Base-by-base conservation (phyloP, 2,888 invertebrate genomes). In the Muschampia plurimacula region DNA sequence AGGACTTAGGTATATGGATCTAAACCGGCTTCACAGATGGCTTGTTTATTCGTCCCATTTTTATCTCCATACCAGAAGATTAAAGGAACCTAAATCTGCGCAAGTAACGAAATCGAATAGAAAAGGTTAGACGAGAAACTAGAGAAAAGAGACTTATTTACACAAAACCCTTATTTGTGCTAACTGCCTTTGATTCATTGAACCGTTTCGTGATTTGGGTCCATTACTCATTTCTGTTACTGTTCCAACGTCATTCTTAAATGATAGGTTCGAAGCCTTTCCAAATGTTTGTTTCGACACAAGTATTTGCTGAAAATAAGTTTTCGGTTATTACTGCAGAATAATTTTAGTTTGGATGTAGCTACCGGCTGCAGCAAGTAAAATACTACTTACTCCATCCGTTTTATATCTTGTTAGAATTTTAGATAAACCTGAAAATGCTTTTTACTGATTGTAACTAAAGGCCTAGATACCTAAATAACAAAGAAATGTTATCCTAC, bases 151-250 rank as follows among this genome's bases (percentile, higher is more conserved):
- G 32, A 59, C 13, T 10, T 59, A 59, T 57, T 57, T 57, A 32
- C 57, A 8, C 52, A 15, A 57, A 32, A 22, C 32, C 32, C 57
- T 22, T 57, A 32, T 57, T 57, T 57, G 57, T 32, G 1, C 22
- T 28, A 36, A 52, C 52, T 8, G 49, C 36, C 15, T 49, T 13
- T 8, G 52, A 55, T 68, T 60, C 68, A 15, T 49, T 68, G 68
- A 77, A 79, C 77, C 77, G 78, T 77, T 82, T 81, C 86, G 86
- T 86, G 86, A 72, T 78, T 70, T 44, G 39, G 28, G 69, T 57
- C 76, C 80, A 86, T 86, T 84, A 86, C 72, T 86, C 82, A 86
- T 81, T 79, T 80, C 28, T 28, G 55, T 9, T 57, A 57, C 55
- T 22, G 80, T 83, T 84, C 78, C 77, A 82, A 84, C 80, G 83